Conservation (phyloP, 1,140 invertebrate genomes). For the Pinna nobilis region DNA sequence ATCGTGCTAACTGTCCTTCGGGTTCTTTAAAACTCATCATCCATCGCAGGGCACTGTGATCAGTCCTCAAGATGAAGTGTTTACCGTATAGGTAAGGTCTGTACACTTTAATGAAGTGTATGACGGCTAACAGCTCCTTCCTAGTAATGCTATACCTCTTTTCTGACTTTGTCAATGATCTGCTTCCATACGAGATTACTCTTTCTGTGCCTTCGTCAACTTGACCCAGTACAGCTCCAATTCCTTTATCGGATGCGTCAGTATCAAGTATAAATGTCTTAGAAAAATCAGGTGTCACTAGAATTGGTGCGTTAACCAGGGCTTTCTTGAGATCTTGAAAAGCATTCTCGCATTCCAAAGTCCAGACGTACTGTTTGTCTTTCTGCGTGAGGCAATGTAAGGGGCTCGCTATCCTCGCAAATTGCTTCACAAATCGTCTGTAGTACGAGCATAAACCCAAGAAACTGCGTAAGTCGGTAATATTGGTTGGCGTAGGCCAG, state of each 20-base stretch:
- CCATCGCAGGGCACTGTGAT: conserved; percentile 2
- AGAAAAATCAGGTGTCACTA: neutral
- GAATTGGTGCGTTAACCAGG: neutral
- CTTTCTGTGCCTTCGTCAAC: neutral
- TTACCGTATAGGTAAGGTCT: conserved; percentile 11
- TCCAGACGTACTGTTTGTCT: neutral
- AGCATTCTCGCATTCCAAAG: conserved; percentile 18
- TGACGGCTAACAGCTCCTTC: conserved; percentile 9
- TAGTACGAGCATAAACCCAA: conserved; percentile 58
- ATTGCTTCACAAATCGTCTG: conserved; percentile 54
- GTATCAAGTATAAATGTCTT: neutral
- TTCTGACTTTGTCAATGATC: neutral
- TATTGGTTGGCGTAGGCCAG: conserved; percentile 61
- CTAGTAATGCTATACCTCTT: neutral
- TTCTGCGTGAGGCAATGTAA: neutral
- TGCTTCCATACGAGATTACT: conserved; percentile 10
- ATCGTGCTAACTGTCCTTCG: conserved; percentile 3
- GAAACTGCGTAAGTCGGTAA: conserved; percentile 61
- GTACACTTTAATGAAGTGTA: conserved; percentile 3
- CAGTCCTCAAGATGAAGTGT: conserved; percentile 2
- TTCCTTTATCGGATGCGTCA: neutral
- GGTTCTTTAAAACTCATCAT: conserved; percentile 9
- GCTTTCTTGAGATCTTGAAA: conserved; percentile 1
- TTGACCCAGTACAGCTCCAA: conserved; percentile 14
- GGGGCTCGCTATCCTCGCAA: conserved; percentile 8